These are phyloP conservation scores for Plagodis dolabraria DNA, from an alignment of 2,888 invertebrate genomes.

Conservation along the genomic window DNA sequence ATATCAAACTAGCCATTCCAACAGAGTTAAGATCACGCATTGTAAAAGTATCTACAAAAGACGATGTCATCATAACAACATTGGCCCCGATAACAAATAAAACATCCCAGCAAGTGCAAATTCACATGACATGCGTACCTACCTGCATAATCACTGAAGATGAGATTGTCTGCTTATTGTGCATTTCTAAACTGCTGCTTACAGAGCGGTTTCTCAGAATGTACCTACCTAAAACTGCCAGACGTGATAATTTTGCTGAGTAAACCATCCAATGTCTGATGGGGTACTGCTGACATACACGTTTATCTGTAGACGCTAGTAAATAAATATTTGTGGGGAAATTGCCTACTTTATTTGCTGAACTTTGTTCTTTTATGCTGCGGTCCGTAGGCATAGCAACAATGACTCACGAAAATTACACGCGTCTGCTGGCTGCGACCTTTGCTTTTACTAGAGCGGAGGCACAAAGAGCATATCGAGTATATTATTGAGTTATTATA, in stretches of 20 bases:
- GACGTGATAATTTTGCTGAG: conserved; percentile 23
- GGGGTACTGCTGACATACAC: conserved; percentile 24
- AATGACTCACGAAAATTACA: conserved; percentile 14
- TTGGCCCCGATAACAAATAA: conserved; percentile 17
- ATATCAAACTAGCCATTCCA: background rate
- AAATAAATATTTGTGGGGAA: conserved; percentile 23
- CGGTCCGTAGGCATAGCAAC: background rate
- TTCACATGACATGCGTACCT: conserved; percentile 6
- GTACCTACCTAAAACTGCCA: conserved; percentile 15
- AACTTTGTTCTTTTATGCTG: conserved; percentile 20
- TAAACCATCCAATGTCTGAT: conserved; percentile 11
- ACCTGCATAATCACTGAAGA: conserved; percentile 21
- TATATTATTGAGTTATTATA: too few relatives aligned
- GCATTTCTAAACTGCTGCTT: conserved; percentile 19
- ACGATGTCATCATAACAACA: conserved; percentile 16
- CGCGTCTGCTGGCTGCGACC: conserved; percentile 1
- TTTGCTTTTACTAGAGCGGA: background rate
- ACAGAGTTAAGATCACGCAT: conserved; percentile 3
- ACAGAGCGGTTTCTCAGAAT: conserved; percentile 3
- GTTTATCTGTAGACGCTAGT: conserved; percentile 20
- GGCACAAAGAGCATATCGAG: too few relatives aligned
- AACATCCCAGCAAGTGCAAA: conserved; percentile 16
- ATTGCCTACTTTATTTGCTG: conserved; percentile 18
- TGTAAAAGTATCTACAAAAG: conserved; percentile 7
- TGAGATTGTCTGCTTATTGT: conserved; percentile 20